These are phyloP conservation scores for Nysson spinosus DNA, from an alignment of 2,888 invertebrate genomes.

Conservation along the genomic window DNA sequence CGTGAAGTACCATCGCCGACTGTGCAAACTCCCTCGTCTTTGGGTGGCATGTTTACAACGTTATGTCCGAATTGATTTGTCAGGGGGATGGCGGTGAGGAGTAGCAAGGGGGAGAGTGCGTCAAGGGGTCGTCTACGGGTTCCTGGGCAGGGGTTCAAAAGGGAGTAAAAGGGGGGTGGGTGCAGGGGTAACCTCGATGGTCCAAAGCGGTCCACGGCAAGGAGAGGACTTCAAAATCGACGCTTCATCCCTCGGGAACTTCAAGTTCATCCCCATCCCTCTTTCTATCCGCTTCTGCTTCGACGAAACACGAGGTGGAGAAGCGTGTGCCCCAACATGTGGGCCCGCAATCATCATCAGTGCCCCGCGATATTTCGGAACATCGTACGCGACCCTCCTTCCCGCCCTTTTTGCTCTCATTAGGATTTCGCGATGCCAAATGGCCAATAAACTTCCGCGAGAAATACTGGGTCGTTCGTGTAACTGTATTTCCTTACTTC, in stretches of 20 bases:
- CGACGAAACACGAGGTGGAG: slow-evolving; percentile 44
- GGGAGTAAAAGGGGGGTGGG: too few relatives aligned
- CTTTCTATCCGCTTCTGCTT: slow-evolving; percentile 15
- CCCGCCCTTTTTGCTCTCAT: slow-evolving; percentile 49
- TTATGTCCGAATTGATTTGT: slow-evolving; percentile 75
- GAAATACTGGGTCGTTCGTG: slow-evolving; percentile 31
- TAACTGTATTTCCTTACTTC: too few relatives aligned
- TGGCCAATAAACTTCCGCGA: slow-evolving; percentile 13
- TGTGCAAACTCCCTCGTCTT: slow-evolving; percentile 61
- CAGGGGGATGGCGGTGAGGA: slow-evolving; percentile 54
- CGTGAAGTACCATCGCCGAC: slow-evolving; percentile 39
- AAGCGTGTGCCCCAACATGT: slow-evolving; percentile 71
- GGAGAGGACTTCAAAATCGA: slow-evolving; percentile 68
- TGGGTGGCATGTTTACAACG: slow-evolving; percentile 70
- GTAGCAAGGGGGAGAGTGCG: slow-evolving; percentile 20
- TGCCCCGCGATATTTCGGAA: slow-evolving; percentile 50
- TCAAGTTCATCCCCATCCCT: slow-evolving; percentile 8
- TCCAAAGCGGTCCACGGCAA: slow-evolving; percentile 48
- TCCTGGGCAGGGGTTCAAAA: too few relatives aligned
- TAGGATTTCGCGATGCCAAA: slow-evolving; percentile 15
- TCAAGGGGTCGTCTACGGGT: not conserved
- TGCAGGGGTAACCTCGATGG: too few relatives aligned
- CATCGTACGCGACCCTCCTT: slow-evolving; percentile 29
- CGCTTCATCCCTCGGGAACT: slow-evolving; percentile 50
- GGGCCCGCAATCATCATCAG: slow-evolving; percentile 71